Evolutionary conservation across 2,888 invertebrate genomes (phyloP), one percentile per base, ranked within the genome.

Genomic region (Pogonocherus hispidulus): DNA sequence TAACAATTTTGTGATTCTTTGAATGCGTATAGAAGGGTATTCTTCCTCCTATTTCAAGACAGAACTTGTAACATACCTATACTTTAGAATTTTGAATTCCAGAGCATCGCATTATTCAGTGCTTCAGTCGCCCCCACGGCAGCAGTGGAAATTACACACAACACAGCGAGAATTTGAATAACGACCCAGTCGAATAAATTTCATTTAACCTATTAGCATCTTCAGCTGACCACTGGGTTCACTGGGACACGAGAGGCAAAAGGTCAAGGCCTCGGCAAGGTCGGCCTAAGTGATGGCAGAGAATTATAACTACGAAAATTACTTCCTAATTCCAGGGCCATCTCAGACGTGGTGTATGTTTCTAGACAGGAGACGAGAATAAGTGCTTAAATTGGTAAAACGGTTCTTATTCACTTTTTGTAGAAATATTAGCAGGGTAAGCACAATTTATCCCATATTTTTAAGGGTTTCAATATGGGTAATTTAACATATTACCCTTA

Each of bases 181-280:
- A 74, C 75, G 78, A 76, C 76, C 76, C 73, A 75, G 75, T 73
- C 75, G 74, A 77, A 77, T 76, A 76, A 75, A 78, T 78, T 74
- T 73, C 73, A 71, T 73, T 75, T 76, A 76, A 74, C 71, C 77
- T 69, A 74, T 72, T 73, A 72, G 74, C 75, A 67, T 73, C 76
- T 72, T 70, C 75, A 67, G 70, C 69, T 76, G 75, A 73, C 74
- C 74, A 66, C 49, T 63, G 63, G 73, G 75, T 76, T 78, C 73
- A 78, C 73, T 78, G 63, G 78, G 75, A 76, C 78, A 69, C 64
- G 52, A 44, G 69, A 70, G 71, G 66, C 66, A 62, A 76, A 75
- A 78, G 76, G 72, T 78, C 76, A 76, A 78, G 76, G 77, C 71
- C 64, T 67, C 20, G 47, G 60, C 65, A 62, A 66, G 67, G 66